Percentiles rank a stretch among this genome's conserved stretches.
phyloP scores from a whole-genome alignment of 2,113 vertebrate genomes.

The Gavialis gangeticus region DNA sequence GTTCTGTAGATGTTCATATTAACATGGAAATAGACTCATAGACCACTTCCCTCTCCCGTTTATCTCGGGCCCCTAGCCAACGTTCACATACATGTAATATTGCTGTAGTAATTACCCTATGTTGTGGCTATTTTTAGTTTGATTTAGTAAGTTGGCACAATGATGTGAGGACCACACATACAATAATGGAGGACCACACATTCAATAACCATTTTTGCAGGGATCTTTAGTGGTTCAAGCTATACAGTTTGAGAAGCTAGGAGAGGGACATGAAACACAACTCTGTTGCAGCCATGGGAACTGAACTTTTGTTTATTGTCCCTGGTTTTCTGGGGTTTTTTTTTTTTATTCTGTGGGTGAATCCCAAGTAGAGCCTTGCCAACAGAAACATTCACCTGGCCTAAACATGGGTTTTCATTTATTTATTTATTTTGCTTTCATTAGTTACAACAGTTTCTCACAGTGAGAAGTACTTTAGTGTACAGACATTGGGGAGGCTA shows the following conservation, averaged over 20 bases:
- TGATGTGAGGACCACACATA: rapidly evolving
- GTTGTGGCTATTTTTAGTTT: background rate
- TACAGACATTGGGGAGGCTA: too few relatives aligned
- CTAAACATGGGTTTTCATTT: background rate
- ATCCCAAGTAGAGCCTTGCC: background rate
- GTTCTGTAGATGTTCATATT: background rate
- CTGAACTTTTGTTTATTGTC: background rate
- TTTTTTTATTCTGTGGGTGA: background rate
- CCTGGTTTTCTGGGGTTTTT: background rate
- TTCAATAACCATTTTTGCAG: background rate
- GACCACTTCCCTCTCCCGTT: background rate
- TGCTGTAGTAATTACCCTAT: background rate
- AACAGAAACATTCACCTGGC: background rate
- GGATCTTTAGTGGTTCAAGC: background rate
- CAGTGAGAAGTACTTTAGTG: background rate
- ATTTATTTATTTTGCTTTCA: background rate
- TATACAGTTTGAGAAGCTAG: background rate
- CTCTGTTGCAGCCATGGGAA: background rate
- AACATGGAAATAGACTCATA: background rate
- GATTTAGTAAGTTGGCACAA: background rate
- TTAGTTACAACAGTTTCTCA: background rate
- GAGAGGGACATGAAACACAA: background rate
- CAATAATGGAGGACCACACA: background rate
- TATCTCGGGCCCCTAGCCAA: rapidly evolving
- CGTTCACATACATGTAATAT: rapidly evolving